Evolutionary conservation across 2,113 vertebrate species (phyloP), one percentile per base, ranked within the genome.

Genomic region (Barbus barbus): DNA sequence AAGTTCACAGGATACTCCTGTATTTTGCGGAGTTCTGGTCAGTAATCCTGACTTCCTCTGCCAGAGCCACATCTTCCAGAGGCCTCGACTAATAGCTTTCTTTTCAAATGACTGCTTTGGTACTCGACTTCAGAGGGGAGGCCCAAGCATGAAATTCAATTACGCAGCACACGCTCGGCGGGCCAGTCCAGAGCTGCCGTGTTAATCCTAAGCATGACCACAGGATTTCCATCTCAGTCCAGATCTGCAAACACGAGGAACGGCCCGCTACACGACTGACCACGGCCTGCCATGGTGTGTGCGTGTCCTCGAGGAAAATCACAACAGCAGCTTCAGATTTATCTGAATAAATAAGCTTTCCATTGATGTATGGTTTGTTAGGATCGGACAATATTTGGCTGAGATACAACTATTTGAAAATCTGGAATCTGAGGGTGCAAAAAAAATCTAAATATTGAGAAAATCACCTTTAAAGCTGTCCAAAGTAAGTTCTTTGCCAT

Each of bases 121-220:
- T 97, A 95, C 96, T 96, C 96, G 86, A 97, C 97, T 98, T 98
- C 97, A 98, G 96, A 98, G 93, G 91, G 89, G 95, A 94, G 92
- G 95, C 93, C 93, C 80, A 84, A 95, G 96, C 96, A 94, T 97
- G 96, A 98, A 97, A 97, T 96, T 96, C 91, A 96, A 97, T 98
- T 96, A 97, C 91, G 90, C 87, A 84, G 94, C 96, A 94, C 95
- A 94, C 92, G 91, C 92, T 94, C 91, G 67, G 89, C 88, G 90
- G 94, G 92, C 90, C 94, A 91, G 92, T 95, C 91, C 94, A 93
- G 94, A 95, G 93, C 90, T 94, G 92, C 92, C 90, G 87, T 90
- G 94, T 94, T 97, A 97, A 97, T 96, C 96, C 95, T 91, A 85
- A 83, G 86, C 92, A 90, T 90, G 82, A 91, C 89, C 86, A 85